Evolutionary conservation across 2,888 invertebrate genomes (phyloP).

Genomic region (Acrobasis repandana): DNA sequence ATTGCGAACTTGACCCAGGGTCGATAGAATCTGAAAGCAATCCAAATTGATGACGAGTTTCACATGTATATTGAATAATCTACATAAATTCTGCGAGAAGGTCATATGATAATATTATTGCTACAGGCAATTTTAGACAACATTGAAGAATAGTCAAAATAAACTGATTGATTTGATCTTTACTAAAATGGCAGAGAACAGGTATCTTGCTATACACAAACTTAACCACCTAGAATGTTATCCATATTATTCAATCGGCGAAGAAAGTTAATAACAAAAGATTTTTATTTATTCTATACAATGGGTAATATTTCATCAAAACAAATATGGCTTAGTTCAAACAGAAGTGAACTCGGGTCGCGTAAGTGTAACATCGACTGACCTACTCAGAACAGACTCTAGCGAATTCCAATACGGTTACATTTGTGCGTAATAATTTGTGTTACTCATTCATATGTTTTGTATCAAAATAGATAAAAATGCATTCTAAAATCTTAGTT

Average conservation of each 20-base stretch:
- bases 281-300: not conserved
- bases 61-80: not conserved
- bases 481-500: no score
- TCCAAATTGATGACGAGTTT: conserved; percentile 10
- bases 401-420: conserved; percentile 52
- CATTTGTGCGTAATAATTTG: conserved; percentile 16
- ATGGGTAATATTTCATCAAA: conserved; percentile 10
- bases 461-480: not conserved
- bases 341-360: conserved; percentile 1
- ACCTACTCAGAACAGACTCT: conserved; percentile 47
- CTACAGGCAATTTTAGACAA: not conserved
- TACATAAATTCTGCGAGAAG: conserved; percentile 7
- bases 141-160: not conserved
- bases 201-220: no score
- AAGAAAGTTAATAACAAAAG: conserved; percentile 1
- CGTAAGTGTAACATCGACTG: conserved; percentile 32
- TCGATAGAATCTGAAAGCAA: conserved; percentile 5
- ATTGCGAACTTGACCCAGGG: not conserved
- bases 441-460: conserved; percentile 11
- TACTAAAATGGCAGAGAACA: no score
- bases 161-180: not conserved
- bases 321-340: conserved; percentile 12
- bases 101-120: not conserved
- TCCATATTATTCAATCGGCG: not conserved
- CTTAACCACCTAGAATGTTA: no score